Evolutionary conservation across 2,888 invertebrate genomes (phyloP).

Genomic region (Abrostola tripartita): DNA sequence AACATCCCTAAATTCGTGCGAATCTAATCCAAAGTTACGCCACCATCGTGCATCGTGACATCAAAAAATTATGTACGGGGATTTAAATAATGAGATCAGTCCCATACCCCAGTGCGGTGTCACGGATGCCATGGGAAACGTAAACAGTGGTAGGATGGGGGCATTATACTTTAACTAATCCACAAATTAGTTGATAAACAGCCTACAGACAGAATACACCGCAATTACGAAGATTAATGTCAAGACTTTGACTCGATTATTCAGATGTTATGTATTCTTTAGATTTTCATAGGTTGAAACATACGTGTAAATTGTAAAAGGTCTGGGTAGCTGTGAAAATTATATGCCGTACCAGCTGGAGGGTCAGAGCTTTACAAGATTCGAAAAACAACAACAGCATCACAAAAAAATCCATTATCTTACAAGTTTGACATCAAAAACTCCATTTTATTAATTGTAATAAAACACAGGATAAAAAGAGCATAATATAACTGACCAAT

Average conservation of each 20-base stretch:
- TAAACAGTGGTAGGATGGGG: slow-evolving; percentile 76
- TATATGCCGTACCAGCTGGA: too few species aligned
- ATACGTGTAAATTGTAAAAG: too few species aligned
- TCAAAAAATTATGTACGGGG: slow-evolving; percentile 79
- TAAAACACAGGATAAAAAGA: slow-evolving; percentile 9
- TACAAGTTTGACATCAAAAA: too few species aligned
- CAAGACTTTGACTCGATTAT: slow-evolving; percentile 13
- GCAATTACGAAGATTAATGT: slow-evolving; percentile 45
- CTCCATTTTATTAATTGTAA: not conserved
- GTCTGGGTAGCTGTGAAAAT: too few species aligned
- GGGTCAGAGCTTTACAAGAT: too few species aligned
- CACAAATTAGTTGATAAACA: slow-evolving; percentile 81
- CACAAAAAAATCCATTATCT: too few species aligned
- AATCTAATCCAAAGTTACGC: slow-evolving; percentile 64
- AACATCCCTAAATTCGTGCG: slow-evolving; percentile 63
- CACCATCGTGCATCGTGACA: slow-evolving; percentile 75
- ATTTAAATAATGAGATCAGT: slow-evolving; percentile 82
- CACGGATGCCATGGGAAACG: slow-evolving; percentile 81
- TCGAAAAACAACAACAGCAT: too few species aligned
- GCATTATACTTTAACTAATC: slow-evolving; percentile 75
- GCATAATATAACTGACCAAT: slow-evolving; percentile 20
- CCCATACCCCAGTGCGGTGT: slow-evolving; percentile 67
- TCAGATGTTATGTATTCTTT: too few species aligned
- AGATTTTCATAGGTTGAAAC: slow-evolving; percentile 2
- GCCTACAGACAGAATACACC: slow-evolving; percentile 28